Evolutionary conservation across 2,888 invertebrate species (phyloP).

Genomic region (Hypercompe scribonia): DNA sequence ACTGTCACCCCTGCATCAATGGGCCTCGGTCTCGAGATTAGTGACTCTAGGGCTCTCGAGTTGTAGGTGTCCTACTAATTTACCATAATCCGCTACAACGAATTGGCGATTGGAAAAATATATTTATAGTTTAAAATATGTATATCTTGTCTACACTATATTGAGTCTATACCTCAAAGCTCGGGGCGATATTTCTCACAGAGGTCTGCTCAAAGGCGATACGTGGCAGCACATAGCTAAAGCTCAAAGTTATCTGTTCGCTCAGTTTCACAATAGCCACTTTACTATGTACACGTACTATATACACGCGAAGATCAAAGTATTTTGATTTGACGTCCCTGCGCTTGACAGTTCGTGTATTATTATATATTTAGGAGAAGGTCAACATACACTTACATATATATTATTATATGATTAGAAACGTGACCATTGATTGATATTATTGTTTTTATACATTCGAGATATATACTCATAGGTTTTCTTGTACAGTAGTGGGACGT

Average conservation of each 20-base stretch:
- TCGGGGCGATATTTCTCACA: slow-evolving; percentile 64
- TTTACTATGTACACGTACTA: slow-evolving; percentile 44
- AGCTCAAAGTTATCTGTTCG: slow-evolving; percentile 55
- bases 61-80: no score
- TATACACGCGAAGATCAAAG: slow-evolving; percentile 14
- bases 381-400: neutral
- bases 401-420: neutral
- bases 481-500: no score
- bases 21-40: no score
- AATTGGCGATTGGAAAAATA: no score
- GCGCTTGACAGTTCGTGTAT: slow-evolving; percentile 5
- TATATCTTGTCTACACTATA: slow-evolving; percentile 12
- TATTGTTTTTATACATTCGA: no score
- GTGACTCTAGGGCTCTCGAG: no score
- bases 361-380: neutral
- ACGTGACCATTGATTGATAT: neutral
- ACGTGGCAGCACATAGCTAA: slow-evolving; percentile 60
- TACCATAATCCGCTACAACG: no score
- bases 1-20: no score
- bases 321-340: slow-evolving; percentile 35
- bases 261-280: slow-evolving; percentile 55
- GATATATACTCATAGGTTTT: no score
- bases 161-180: slow-evolving; percentile 50
- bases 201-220: slow-evolving; percentile 71
- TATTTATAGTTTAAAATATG: neutral